Percentiles rank a stretch among this genome's conserved stretches.
Conservation (phyloP, 2,113 vertebrate species). For the Anoplopoma fimbria region DNA sequence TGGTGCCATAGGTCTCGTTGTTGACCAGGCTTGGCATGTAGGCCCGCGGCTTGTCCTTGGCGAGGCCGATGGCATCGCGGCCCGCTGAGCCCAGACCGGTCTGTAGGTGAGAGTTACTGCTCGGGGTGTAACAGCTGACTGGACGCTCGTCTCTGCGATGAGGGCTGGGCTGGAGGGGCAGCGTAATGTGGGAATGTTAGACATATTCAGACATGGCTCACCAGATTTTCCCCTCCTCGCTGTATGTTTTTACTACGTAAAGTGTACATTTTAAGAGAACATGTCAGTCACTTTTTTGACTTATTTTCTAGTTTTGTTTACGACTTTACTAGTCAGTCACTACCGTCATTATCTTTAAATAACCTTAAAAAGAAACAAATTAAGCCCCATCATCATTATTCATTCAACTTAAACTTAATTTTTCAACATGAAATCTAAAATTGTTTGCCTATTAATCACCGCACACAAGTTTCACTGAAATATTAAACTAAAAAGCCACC, state of each 20-base stretch:
- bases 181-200: background rate
- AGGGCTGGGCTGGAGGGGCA: conserved; percentile 90
- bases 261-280: background rate
- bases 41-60: conserved; percentile 92
- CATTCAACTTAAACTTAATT: background rate
- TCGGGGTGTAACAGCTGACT: conserved; percentile 94
- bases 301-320: background rate
- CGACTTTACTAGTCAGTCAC: too few species aligned
- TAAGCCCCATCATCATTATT: background rate
- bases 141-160: conserved; percentile 95
- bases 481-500: background rate
- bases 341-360: background rate
- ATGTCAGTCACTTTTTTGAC: background rate
- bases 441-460: too few species aligned
- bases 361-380: background rate
- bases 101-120: conserved; percentile 87
- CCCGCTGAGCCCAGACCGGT: conserved; percentile 77
- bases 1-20: conserved; percentile 96
- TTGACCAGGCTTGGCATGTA: conserved; percentile 93
- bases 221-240: background rate
- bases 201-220: background rate
- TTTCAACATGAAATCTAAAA: too few species aligned
- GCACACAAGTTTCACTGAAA: background rate
- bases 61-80: conserved; percentile 82
- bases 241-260: background rate